These are phyloP conservation scores for Mobula hypostoma DNA, from an alignment of 2,113 vertebrate species.

Conservation along the genomic window DNA sequence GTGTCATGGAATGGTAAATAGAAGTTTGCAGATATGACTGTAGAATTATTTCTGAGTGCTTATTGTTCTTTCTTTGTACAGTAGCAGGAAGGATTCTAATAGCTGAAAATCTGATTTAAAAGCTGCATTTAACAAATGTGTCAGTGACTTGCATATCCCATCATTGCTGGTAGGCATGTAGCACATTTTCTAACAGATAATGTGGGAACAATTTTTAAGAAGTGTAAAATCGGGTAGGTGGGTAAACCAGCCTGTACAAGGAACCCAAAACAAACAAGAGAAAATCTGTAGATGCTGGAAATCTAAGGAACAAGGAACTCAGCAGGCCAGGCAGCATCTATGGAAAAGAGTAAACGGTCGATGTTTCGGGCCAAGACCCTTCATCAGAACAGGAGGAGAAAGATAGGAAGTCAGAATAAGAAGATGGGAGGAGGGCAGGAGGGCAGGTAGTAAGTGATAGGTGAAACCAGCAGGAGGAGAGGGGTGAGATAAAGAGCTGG, in stretches of 20 bases:
- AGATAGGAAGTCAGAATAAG: too few species aligned
- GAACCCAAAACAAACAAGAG: too few species aligned
- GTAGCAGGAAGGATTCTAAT: neutral
- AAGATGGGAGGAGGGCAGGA: too few species aligned
- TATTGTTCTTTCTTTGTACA: neutral
- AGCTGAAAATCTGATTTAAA: neutral
- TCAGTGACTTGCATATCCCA: neutral
- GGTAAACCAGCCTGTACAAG: neutral
- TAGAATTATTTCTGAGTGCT: neutral
- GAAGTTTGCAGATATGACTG: neutral
- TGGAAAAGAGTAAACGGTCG: too few species aligned
- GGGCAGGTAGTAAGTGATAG: too few species aligned
- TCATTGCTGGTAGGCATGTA: neutral
- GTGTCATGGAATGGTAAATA: neutral
- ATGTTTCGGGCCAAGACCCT: too few species aligned
- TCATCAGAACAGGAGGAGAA: too few species aligned
- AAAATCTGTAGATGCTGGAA: too few species aligned
- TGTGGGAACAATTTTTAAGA: neutral
- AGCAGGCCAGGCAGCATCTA: too few species aligned
- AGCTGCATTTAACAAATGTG: neutral
- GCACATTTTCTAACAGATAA: neutral
- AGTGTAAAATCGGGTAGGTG: neutral
- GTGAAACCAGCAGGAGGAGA: too few species aligned
- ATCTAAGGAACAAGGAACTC: too few species aligned
- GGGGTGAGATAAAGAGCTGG: too few species aligned